phyloP scores from a whole-genome alignment of 1,140 invertebrate species.

The Harpegnathos saltator region DNA sequence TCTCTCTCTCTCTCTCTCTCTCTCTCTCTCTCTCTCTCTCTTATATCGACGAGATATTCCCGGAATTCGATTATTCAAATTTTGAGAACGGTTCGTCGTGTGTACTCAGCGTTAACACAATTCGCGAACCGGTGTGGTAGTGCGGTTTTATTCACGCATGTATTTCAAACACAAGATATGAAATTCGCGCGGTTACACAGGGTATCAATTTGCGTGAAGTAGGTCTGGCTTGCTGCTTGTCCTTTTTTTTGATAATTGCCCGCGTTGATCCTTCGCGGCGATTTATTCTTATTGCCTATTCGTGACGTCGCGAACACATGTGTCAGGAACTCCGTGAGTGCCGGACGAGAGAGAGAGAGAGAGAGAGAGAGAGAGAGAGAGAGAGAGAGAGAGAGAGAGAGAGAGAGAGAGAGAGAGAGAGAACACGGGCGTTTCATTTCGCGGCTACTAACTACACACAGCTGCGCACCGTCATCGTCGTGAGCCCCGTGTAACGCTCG shows the following conservation, averaged over 20 bases:
- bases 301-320: not conserved
- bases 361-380: too few relatives aligned
- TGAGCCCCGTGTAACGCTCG: constrained; percentile 9
- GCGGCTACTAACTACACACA: constrained; percentile 29
- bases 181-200: not conserved
- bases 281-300: not conserved
- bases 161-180: not conserved
- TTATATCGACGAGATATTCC: not conserved
- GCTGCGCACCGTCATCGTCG: not conserved
- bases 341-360: too few relatives aligned
- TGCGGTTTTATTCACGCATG: not conserved
- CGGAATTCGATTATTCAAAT: not conserved
- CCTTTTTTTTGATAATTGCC: too few relatives aligned
- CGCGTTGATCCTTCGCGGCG: not conserved
- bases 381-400: too few relatives aligned
- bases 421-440: constrained; percentile 3
- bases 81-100: not conserved
- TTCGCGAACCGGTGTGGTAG: too few relatives aligned
- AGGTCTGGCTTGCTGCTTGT: too few relatives aligned
- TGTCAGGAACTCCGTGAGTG: not conserved
- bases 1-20: too few relatives aligned
- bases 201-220: too few relatives aligned
- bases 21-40: too few relatives aligned
- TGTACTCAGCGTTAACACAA: not conserved
- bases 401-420: too few relatives aligned